These are phyloP conservation scores for Corydoras sp. DNA, from an alignment of 2,113 vertebrate genomes.

Conservation along the genomic window DNA sequence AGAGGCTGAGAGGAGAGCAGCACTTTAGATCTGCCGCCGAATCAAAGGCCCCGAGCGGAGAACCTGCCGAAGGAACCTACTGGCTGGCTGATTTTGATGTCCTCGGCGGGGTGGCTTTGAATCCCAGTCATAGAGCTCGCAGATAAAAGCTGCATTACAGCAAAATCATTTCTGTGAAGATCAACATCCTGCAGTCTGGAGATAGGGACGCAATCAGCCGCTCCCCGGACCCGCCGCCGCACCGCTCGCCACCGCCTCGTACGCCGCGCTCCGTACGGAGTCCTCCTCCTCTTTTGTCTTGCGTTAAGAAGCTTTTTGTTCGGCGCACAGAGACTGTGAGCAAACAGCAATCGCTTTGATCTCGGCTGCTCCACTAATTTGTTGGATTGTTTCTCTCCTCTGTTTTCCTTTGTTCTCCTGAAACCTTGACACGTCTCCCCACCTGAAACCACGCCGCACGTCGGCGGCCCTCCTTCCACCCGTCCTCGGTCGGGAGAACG, in stretches of 20 bases:
- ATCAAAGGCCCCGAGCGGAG: slow-evolving; percentile 32
- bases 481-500: too few relatives aligned
- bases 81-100: slow-evolving; percentile 38
- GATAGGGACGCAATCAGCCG: slow-evolving; percentile 36
- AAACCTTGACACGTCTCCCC: neutral
- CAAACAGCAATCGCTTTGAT: neutral
- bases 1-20: slow-evolving; percentile 21
- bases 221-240: slow-evolving; percentile 5
- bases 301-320: neutral
- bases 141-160: slow-evolving; percentile 47
- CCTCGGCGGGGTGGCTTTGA: slow-evolving; percentile 36
- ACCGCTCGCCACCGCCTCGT: slow-evolving; percentile 13
- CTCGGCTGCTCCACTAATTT: slow-evolving; percentile 1
- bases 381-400: neutral
- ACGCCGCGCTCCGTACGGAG: neutral
- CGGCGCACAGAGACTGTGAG: neutral
- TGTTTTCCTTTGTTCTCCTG: slow-evolving; percentile 1
- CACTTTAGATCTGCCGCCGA: slow-evolving; percentile 28
- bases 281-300: slow-evolving; percentile 4
- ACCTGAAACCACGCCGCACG: too few relatives aligned
- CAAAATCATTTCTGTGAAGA: slow-evolving; percentile 44
- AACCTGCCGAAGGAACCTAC: slow-evolving; percentile 27
- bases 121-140: slow-evolving; percentile 30
- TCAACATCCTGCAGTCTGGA: slow-evolving; percentile 41
- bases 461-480: too few relatives aligned